Percentiles rank a stretch among this genome's conserved stretches.
These are phyloP conservation scores for Trypoxylus dichotomus DNA, from an alignment of 1,140 invertebrate genomes.

Conservation along the genomic window DNA sequence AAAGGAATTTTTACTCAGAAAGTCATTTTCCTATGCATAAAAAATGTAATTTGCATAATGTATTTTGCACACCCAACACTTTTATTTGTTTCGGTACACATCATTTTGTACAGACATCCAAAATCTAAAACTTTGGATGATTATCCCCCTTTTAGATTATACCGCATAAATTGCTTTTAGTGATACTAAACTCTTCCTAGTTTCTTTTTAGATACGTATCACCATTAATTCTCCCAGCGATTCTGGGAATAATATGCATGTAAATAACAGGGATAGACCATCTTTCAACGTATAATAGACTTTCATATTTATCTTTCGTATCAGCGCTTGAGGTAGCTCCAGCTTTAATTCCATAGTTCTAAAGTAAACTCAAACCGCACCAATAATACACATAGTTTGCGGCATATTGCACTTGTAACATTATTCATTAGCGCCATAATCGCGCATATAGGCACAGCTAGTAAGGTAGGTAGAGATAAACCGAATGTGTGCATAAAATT, in stretches of 20 bases:
- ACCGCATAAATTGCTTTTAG: no score
- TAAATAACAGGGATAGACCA: neutral
- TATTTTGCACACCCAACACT: no score
- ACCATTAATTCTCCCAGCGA: neutral
- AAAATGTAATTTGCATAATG: no score
- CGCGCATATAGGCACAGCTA: conserved; percentile 8
- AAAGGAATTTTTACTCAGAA: no score
- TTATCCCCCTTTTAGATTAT: no score
- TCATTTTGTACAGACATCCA: no score
- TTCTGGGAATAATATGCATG: neutral
- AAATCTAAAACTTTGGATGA: no score
- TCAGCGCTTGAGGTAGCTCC: neutral
- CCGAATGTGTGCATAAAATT: conserved; percentile 12
- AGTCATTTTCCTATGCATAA: no score
- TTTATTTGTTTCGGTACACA: no score
- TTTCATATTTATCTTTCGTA: neutral
- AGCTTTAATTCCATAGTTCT: neutral
- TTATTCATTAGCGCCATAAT: conserved; percentile 4
- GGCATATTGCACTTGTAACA: neutral
- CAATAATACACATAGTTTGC: neutral
- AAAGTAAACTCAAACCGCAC: neutral
- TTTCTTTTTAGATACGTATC: no score
- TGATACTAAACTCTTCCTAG: no score
- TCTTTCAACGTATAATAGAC: neutral
- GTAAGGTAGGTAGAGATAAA: conserved; percentile 13